Evolutionary conservation across 2,888 invertebrate species (phyloP).

Genomic region (Acanthacorydalis orientalis): DNA sequence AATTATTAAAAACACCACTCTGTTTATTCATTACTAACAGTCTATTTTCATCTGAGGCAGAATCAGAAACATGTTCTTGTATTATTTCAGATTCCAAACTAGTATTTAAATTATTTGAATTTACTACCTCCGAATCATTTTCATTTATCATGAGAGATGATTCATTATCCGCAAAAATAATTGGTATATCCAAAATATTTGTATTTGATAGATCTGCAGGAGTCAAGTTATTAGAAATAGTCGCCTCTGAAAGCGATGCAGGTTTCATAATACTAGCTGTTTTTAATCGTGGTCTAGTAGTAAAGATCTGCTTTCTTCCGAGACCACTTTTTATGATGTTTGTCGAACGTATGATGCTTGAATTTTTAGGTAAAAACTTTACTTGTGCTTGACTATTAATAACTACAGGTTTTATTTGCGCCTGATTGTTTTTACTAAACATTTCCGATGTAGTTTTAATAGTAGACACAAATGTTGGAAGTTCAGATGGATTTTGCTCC

Average conservation of each 20-base stretch:
- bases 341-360: constrained; percentile 1
- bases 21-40: constrained; percentile 7
- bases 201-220: constrained; percentile 30
- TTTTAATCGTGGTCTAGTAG: not conserved
- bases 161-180: constrained; percentile 43
- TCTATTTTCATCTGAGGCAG: constrained; percentile 15
- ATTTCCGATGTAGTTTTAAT: not conserved
- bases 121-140: constrained; percentile 6
- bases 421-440: not conserved
- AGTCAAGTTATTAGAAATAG: not conserved
- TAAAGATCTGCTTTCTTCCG: constrained; percentile 1
- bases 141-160: constrained; percentile 5
- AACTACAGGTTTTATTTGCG: not conserved
- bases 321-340: not conserved
- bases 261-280: not conserved
- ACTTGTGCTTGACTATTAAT: not conserved
- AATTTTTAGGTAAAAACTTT: constrained; percentile 1
- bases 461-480: not conserved
- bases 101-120: not conserved
- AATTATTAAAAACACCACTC: too few relatives aligned
- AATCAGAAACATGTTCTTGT: not conserved
- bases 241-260: not conserved
- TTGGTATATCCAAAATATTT: constrained; percentile 46
- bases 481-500: not conserved
- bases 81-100: not conserved